phyloP scores from a whole-genome alignment of 2,888 invertebrate species.

The Gisinianus flammeolus region DNA sequence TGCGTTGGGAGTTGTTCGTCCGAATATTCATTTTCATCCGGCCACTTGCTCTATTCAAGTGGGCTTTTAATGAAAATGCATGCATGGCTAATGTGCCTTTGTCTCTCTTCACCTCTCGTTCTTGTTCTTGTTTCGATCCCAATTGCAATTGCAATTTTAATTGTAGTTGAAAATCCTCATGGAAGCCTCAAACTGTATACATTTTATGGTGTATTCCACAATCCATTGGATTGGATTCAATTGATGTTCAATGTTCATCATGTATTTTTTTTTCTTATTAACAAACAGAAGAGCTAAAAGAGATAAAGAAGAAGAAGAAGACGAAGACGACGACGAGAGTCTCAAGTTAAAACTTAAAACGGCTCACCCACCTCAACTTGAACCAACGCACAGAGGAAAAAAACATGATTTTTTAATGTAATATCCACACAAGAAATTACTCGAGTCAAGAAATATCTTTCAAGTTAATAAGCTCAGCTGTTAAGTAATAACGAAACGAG shows the following conservation, averaged over 20 bases:
- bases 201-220: not conserved
- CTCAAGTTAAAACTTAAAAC: not conserved
- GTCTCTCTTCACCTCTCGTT: not conserved
- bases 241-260: not conserved
- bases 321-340: not conserved
- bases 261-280: too few species aligned
- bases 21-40: too few species aligned
- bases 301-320: not conserved
- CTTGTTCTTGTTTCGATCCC: not conserved
- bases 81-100: not conserved
- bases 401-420: not conserved
- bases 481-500: not conserved
- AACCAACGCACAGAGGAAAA: too few species aligned
- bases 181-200: not conserved
- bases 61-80: conserved; percentile 16
- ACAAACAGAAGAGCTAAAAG: not conserved
- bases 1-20: too few species aligned
- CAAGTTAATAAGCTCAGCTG: not conserved
- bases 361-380: not conserved
- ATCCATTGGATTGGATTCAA: not conserved
- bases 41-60: too few species aligned
- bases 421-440: not conserved
- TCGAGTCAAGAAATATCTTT: not conserved
- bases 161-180: not conserved
- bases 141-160: too few species aligned